phyloP scores from a whole-genome alignment of 2,797 vertebrate species.

The Champsocephalus gunnari region DNA sequence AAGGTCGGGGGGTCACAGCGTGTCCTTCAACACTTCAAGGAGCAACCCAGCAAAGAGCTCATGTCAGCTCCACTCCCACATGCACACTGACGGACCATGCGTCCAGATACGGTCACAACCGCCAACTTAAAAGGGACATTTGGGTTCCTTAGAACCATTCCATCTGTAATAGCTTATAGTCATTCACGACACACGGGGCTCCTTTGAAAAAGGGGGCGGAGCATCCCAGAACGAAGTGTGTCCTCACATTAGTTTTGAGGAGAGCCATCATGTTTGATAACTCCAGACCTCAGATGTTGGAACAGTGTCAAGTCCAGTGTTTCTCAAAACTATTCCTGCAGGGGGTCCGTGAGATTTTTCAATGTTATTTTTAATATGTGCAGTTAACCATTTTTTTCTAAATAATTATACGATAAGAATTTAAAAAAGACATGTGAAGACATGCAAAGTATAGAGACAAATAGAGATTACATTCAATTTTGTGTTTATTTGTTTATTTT shows the following conservation, averaged over 20 bases:
- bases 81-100: background rate
- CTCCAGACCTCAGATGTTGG: no score
- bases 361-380: no score
- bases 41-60: conserved; percentile 41
- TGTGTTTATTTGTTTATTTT: no score
- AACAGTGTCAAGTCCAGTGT: no score
- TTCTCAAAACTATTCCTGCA: no score
- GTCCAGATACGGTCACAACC: background rate
- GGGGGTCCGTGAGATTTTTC: no score
- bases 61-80: conserved; percentile 25
- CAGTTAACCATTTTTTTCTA: no score
- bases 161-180: background rate
- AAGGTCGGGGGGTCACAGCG: conserved; percentile 47
- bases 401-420: no score
- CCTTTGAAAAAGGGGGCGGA: background rate
- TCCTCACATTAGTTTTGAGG: background rate
- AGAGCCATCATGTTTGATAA: no score
- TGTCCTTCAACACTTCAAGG: conserved; percentile 75
- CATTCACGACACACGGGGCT: background rate
- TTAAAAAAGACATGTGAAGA: no score
- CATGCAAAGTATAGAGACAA: no score
- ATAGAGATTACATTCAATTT: no score
- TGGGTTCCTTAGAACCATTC: background rate
- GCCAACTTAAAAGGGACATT: background rate
- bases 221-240: background rate